A percentile compares a stretch with the other conserved stretches of the same genome.
phyloP scores from a whole-genome alignment of 1,140 invertebrate genomes.

The Drosophila mojavensis region DNA sequence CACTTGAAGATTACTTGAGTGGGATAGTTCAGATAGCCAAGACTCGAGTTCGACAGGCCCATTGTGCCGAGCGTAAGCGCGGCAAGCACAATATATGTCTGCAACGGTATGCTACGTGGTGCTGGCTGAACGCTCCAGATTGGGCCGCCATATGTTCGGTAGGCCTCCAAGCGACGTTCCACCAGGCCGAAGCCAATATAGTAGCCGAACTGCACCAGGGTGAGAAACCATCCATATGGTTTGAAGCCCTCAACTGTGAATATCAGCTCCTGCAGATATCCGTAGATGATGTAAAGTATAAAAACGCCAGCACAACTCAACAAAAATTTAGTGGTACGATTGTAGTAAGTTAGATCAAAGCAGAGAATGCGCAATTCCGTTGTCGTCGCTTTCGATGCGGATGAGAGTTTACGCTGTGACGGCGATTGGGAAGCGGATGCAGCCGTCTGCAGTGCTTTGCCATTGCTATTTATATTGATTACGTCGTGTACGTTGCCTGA shows the following conservation, averaged over 20 bases:
- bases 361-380: constrained; percentile 88
- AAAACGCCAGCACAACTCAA: constrained; percentile 92
- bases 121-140: constrained; percentile 85
- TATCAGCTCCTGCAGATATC: constrained; percentile 96
- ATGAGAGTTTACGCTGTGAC: constrained; percentile 53
- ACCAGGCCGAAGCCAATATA: constrained; percentile 92
- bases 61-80: constrained; percentile 96
- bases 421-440: constrained; percentile 1
- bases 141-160: constrained; percentile 30
- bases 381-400: constrained; percentile 29
- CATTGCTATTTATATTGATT: constrained; percentile 58
- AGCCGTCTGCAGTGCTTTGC: constrained; percentile 6
- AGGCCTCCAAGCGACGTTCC: constrained; percentile 88
- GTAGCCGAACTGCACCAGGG: constrained; percentile 94
- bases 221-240: constrained; percentile 96
- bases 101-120: constrained; percentile 91
- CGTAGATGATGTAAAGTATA: constrained; percentile 94
- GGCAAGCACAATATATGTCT: constrained; percentile 92
- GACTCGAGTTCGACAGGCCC: constrained; percentile 96
- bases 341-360: constrained; percentile 89
- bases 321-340: constrained; percentile 89
- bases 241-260: constrained; percentile 95
- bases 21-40: constrained; percentile 98
- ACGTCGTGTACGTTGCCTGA: constrained; percentile 42
- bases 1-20: constrained; percentile 97